A percentile compares a stretch with the other conserved stretches of the same genome.
Conservation (phyloP, 2,888 invertebrate genomes). For the Hesperia comma region DNA sequence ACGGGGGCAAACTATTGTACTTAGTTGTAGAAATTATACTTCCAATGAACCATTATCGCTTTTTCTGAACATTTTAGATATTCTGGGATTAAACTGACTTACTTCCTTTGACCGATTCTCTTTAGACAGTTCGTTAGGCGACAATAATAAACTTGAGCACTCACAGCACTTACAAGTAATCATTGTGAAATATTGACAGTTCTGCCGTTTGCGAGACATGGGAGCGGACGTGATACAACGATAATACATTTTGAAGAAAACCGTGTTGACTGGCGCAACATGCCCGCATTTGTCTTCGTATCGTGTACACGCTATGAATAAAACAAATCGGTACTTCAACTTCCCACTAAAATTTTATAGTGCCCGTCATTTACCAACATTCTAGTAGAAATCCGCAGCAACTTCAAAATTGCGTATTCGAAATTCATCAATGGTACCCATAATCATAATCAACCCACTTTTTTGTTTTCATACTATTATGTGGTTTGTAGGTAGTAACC, state of each 20-base stretch:
- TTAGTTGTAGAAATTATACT: too few relatives aligned
- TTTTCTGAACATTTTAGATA: too few relatives aligned
- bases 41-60: too few relatives aligned
- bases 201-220: constrained; percentile 1
- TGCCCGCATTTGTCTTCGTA: constrained; percentile 22
- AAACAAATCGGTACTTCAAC: constrained; percentile 8
- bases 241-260: constrained; percentile 16
- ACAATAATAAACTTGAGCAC: neutral
- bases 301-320: constrained; percentile 17
- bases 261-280: constrained; percentile 16
- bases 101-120: too few relatives aligned
- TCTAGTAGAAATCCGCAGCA: too few relatives aligned
- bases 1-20: too few relatives aligned
- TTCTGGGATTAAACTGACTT: too few relatives aligned
- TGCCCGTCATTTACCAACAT: neutral
- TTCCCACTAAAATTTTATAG: neutral
- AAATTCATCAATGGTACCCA: neutral
- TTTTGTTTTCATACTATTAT: too few relatives aligned
- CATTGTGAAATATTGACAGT: constrained; percentile 18
- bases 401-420: constrained; percentile 17
- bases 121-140: neutral
- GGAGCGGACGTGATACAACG: constrained; percentile 14
- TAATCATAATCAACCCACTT: too few relatives aligned
- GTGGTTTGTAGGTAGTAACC: too few relatives aligned
- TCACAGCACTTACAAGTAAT: neutral